Evolutionary conservation across 2,888 invertebrate genomes (phyloP), one percentile per base, ranked within the genome.

Genomic region (Latrodectus hesperus): DNA sequence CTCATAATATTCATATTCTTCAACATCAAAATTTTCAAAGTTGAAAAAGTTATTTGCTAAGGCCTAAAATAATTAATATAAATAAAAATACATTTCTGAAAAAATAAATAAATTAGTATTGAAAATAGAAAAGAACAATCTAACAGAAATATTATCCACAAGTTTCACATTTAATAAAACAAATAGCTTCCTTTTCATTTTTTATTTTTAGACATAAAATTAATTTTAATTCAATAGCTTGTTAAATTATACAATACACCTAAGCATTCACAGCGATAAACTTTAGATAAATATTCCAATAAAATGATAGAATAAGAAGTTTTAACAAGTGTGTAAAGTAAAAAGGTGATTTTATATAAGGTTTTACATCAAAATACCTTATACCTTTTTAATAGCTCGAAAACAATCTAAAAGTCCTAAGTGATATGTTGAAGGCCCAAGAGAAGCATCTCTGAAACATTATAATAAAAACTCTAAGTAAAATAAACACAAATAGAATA

Each of bases 1-100:
- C 79, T 99, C 99, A 93, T 97, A 99, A 93, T 96, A 95, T 92
- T 99, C 96, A 93, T 99, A 99, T 92, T 99, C 98, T 70, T 97
- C 95, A n/a, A 96, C 95, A 93, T 99, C 96, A 92, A 99, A 99
- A 92, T 96, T 96, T 78, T 95, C 94, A 92, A 99, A 99, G 93
- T 97, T 95, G 91, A 99, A 97, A 93, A 99, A 99, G 70, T 96
- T 95, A 89, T 96, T 95, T 90, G 95, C 94, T 91, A 96, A 93
- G 14, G 98, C 98, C 93, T 93, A 60, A 55, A 84, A 85, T 89
- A n/a, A 80, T 70, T 76, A 74, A 55, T 76, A 78, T 17, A 22
- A 74, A 74, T 26, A 60, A 26, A 64, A 75, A n/a, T 10, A 52
- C n/a, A 53, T 52, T 73, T 55, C 10, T 5, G 16, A 4, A 71